Base-by-base conservation (phyloP, 2,797 vertebrate species). In the Cossypha caffra region DNA sequence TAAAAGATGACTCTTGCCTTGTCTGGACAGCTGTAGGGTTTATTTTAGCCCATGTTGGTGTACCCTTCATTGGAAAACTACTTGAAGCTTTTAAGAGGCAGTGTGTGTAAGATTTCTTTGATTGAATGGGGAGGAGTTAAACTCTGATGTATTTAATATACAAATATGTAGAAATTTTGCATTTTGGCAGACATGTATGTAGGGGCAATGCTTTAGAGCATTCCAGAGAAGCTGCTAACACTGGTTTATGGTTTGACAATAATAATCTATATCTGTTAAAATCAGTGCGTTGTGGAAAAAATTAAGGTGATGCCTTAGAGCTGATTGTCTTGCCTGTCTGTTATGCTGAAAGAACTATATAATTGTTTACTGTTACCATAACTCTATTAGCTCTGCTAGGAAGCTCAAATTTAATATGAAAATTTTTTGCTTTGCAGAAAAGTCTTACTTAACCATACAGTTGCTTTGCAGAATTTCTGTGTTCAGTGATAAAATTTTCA, bases 1-100 rank as follows among this genome's bases (percentile, higher is more conserved):
- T 85, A 93, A 90, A 91, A 93, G 63, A 69, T 80, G 57, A 80
- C 72, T 90, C 63, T 88, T 85, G 51, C 64, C 55, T 94, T 73
- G 31, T 71, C 73, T 93, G 88, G 88, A 62, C 71, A 94, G 85
- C 57, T 93, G 68, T 83, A 86, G 57, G 38, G 45, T 86, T 93
- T 88, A 63, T 93, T 96, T 94, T 90, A 87, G 57, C 59, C 85
- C 35, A 13, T 0, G 3, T 31, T 85, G 23, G 38, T 82, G 19
- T 82, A 69, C 37, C 31, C 25, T 79, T 85, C 63, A n/a, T 55
- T 73, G 33, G 55, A 78, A 95, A 85, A 58, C 42, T 69, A 61
- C 66, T 72, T 89, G 42, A 68, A 87, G 25, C 24, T 75, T 91
- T 87, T 58, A 72, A 69, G 61, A 88, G 18, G 25, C 64, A 71